Conservation (phyloP, 2,888 invertebrate species). For the Lysandra bellargus region DNA sequence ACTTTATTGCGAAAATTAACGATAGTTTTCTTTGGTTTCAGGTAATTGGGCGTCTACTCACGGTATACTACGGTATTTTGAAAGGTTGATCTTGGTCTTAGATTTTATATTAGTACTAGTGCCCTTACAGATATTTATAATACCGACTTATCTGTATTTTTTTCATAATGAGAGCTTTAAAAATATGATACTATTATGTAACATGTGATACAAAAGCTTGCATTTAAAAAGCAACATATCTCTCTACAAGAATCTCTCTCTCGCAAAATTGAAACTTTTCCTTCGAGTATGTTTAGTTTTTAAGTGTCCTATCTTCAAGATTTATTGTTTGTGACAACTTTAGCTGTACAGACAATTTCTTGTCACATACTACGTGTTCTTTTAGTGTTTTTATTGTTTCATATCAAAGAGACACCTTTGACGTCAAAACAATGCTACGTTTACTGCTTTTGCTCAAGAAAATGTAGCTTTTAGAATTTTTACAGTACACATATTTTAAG, state of each 20-base stretch:
- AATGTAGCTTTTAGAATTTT: neutral
- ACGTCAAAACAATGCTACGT: slow-evolving; percentile 1
- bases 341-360: slow-evolving; percentile 39
- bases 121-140: too few relatives aligned
- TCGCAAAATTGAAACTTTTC: slow-evolving; percentile 46
- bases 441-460: neutral
- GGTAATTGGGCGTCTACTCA: neutral
- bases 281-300: slow-evolving; percentile 44
- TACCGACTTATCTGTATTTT: neutral
- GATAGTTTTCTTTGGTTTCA: neutral
- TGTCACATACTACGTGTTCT: slow-evolving; percentile 40
- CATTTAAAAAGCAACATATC: slow-evolving; percentile 33
- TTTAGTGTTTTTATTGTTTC: slow-evolving; percentile 34
- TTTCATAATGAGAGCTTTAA: neutral
- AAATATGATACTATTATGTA: slow-evolving; percentile 34
- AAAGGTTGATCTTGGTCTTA: neutral
- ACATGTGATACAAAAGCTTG: slow-evolving; percentile 37
- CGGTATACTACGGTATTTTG: neutral
- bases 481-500: neutral
- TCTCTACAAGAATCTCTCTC: slow-evolving; percentile 43
- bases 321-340: slow-evolving; percentile 43
- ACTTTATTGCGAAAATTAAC: neutral
- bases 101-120: too few relatives aligned
- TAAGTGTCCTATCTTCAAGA: slow-evolving; percentile 44
- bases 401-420: slow-evolving; percentile 28